Evolutionary conservation across 2,888 invertebrate genomes (phyloP), one percentile per base, ranked within the genome.

Genomic region (Erpobdella octoculata): DNA sequence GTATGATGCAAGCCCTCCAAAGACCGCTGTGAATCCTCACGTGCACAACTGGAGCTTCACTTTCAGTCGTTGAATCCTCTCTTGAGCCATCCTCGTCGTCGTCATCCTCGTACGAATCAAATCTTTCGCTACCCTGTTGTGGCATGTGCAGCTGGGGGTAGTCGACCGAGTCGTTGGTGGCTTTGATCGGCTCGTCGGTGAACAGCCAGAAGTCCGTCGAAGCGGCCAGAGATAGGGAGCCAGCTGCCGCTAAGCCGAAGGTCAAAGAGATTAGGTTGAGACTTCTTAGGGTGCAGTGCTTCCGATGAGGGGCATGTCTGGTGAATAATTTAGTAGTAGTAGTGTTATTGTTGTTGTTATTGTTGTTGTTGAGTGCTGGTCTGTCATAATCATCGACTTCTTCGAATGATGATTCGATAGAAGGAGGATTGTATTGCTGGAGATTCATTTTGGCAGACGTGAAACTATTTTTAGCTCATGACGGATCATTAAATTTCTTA

Each of bases 141-240:
- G 28, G 28, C 28, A 1, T 1, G 31, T 62, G 62, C 6, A n/a
- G 62, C n/a, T 28, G n/a, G 1, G 62, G 31, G 9, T 62, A 62
- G 33, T 62, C 62, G 4, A 62, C 6, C 33, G 62, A 33, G n/a
- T 62, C 70, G 15, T 46, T 18, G 18, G 35, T 21, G 36, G 65
- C 33, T 36, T 21, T 35, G 6, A 76, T 58, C 1, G 76, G 75
- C 71, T 80, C 80, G 18, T 70, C 73, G 25, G 79, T 81, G 72
- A 78, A 79, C 35, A 81, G 72, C 81, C 81, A 81, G 38, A 78
- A 79, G 73, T 81, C 81, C 21, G 80, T 80, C 36, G 79, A 78
- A 53, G 80, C 79, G 18, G 80, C 79, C 62, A 81, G 74, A 0
- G 78, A 77, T 72, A 81, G 72, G 0, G 79, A 78, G 18, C 78